phyloP scores from a whole-genome alignment of 2,888 invertebrate species.

The Idaea dimidiata region DNA sequence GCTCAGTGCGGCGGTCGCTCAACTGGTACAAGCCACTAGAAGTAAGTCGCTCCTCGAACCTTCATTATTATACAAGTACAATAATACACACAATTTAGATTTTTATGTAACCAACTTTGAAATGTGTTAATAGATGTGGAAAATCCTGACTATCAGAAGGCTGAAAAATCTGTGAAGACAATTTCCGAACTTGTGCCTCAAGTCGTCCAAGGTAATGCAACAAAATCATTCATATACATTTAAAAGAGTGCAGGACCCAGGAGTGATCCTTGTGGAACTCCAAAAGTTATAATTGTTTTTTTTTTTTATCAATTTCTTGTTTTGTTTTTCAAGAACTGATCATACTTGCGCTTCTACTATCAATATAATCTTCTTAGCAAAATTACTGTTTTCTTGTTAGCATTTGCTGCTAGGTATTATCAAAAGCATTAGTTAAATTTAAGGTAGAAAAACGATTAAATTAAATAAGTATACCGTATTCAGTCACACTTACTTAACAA shows the following conservation, averaged over 20 bases:
- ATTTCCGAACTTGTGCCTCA: constrained; percentile 43
- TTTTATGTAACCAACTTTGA: background rate
- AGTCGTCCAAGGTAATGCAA: constrained; percentile 35
- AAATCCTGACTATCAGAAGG: constrained; percentile 38
- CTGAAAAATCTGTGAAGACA: constrained; percentile 35
- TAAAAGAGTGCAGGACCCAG: background rate
- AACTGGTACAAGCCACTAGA: constrained; percentile 32
- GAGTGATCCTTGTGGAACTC: background rate
- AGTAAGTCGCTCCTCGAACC: constrained; percentile 20
- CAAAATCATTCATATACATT: background rate
- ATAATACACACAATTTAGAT: background rate
- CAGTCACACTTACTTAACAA: no score
- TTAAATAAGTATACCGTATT: no score
- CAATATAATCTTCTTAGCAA: background rate
- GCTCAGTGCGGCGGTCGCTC: constrained; percentile 41
- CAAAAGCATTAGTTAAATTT: background rate
- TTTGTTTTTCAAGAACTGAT: background rate
- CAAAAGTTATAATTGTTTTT: background rate
- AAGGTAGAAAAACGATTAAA: background rate
- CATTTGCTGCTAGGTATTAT: background rate
- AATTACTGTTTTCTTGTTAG: background rate
- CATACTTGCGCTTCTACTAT: background rate
- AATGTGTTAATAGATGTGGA: constrained; percentile 36
- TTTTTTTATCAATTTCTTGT: background rate
- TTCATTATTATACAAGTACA: background rate